Evolutionary conservation across 2,888 invertebrate genomes (phyloP).

Genomic region (Tipula lateralis): DNA sequence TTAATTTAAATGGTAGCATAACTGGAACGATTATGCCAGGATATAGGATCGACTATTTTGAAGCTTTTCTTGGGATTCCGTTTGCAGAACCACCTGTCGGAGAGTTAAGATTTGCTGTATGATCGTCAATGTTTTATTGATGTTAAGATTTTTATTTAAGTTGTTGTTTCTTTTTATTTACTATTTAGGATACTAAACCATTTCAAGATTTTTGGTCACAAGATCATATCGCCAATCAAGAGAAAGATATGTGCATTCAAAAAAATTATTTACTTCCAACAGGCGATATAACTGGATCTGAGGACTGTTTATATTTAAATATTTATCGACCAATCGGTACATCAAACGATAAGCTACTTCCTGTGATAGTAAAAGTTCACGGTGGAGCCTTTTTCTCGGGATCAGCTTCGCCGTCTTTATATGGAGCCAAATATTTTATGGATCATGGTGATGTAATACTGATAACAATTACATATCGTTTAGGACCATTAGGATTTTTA

Average conservation of each 20-base stretch:
- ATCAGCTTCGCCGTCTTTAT: conserved; percentile 44
- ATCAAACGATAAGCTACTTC: conserved; percentile 37
- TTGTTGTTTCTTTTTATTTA: no score
- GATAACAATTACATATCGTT: conserved; percentile 51
- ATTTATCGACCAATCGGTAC: conserved; percentile 48
- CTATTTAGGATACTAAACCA: no score
- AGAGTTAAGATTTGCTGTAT: no score
- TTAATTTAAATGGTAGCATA: no score
- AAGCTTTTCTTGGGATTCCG: no score
- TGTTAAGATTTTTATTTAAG: no score
- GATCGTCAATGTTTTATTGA: no score
- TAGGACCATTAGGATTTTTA: conserved; percentile 45
- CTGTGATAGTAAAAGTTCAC: conserved; percentile 54
- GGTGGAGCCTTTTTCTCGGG: conserved; percentile 54
- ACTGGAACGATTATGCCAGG: no score
- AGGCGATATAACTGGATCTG: conserved; percentile 41
- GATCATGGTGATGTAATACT: conserved; percentile 50
- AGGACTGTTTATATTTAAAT: conserved; percentile 53
- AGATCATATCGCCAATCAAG: background rate
- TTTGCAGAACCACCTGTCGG: no score
- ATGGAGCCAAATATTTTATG: conserved; percentile 54
- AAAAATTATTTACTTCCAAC: no score
- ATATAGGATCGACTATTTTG: no score
- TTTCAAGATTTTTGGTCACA: background rate
- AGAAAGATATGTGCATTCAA: background rate